These are phyloP conservation scores for Drosophila siamana DNA, from an alignment of 2,888 invertebrate genomes.

Conservation along the genomic window DNA sequence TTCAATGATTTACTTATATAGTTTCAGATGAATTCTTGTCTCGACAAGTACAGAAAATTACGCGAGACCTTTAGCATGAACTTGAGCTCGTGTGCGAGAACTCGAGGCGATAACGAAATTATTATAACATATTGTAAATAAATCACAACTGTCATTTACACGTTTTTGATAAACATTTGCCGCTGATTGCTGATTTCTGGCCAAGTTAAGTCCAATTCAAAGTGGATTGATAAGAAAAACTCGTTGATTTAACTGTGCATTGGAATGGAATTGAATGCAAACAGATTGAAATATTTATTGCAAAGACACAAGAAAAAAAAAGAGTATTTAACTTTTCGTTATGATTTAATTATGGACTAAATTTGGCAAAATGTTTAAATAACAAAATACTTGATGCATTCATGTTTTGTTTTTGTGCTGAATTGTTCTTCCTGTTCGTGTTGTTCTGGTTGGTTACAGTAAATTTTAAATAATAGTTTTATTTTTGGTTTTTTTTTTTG, in stretches of 20 bases:
- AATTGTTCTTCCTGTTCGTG: slow-evolving; percentile 2
- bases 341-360: slow-evolving; percentile 60
- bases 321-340: slow-evolving; percentile 33
- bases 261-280: slow-evolving; percentile 38
- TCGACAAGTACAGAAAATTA: slow-evolving; percentile 45
- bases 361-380: slow-evolving; percentile 53
- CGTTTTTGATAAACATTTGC: slow-evolving; percentile 48
- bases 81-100: slow-evolving; percentile 30
- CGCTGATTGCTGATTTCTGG: slow-evolving; percentile 7
- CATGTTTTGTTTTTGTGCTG: slow-evolving; percentile 22
- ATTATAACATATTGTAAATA: slow-evolving; percentile 54
- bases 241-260: slow-evolving; percentile 57
- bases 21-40: slow-evolving; percentile 33
- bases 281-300: slow-evolving; percentile 61
- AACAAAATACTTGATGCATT: slow-evolving; percentile 60
- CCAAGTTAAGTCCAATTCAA: slow-evolving; percentile 28
- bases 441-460: slow-evolving; percentile 33
- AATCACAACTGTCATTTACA: slow-evolving; percentile 57
- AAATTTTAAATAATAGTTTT: slow-evolving; percentile 53
- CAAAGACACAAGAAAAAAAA: slow-evolving; percentile 26
- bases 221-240: slow-evolving; percentile 45
- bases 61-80: slow-evolving; percentile 33
- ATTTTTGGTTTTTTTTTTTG: slow-evolving; percentile 9
- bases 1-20: slow-evolving; percentile 27
- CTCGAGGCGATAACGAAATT: slow-evolving; percentile 45